Conservation (phyloP, 2,113 vertebrate species). For the Cryptoleucopteryx plumbea region DNA sequence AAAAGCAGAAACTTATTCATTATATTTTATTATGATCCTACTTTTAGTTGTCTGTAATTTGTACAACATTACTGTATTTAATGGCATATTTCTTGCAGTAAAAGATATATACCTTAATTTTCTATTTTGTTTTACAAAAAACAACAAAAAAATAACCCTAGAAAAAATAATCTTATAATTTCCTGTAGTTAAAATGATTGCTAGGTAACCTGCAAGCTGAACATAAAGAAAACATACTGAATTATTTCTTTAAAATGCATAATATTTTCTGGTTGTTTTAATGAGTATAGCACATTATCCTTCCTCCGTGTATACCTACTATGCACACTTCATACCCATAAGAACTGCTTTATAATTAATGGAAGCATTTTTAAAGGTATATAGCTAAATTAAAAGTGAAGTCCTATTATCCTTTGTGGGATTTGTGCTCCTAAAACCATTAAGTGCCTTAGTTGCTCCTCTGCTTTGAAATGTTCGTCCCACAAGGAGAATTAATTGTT, state of each 20-base stretch:
- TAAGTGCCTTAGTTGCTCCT: not conserved
- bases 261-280: not conserved
- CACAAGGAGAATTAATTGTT: not conserved
- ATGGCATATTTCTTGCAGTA: not conserved
- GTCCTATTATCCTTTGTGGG: not conserved
- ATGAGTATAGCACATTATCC: not conserved
- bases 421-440: not conserved
- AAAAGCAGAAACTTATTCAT: not conserved
- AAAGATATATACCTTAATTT: not conserved
- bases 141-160: not conserved
- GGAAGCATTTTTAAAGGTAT: not conserved
- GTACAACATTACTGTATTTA: not conserved
- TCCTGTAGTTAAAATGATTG: not conserved
- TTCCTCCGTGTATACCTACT: not conserved
- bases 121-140: not conserved
- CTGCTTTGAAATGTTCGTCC: not conserved
- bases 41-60: not conserved
- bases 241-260: not conserved
- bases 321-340: fast-evolving
- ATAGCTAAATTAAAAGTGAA: not conserved
- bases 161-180: not conserved
- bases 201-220: not conserved
- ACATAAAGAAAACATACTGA: not conserved
- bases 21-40: not conserved
- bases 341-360: not conserved